phyloP scores from a whole-genome alignment of 2,113 vertebrate species.

The Pteruthius melanotis region DNA sequence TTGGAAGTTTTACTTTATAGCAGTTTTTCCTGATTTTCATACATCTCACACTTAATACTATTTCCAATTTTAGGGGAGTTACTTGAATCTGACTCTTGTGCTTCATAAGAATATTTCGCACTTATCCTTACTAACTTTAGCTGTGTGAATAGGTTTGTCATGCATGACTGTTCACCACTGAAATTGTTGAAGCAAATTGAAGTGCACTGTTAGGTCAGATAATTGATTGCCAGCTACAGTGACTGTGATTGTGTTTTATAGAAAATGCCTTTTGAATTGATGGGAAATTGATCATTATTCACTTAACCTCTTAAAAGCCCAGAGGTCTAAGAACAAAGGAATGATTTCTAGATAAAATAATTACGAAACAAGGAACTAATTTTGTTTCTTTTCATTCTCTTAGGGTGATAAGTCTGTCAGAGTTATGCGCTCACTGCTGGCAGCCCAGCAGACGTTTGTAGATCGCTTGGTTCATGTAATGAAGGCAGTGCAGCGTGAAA shows the following conservation, averaged over 20 bases:
- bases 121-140: neutral
- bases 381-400: constrained; percentile 15
- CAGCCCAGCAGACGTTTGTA: constrained; percentile 95
- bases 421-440: constrained; percentile 94
- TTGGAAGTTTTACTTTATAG: neutral
- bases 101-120: fast-evolving
- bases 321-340: neutral
- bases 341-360: constrained; percentile 21
- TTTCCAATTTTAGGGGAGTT: neutral
- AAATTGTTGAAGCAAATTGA: neutral
- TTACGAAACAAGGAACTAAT: constrained; percentile 40
- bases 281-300: constrained; percentile 28
- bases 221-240: constrained; percentile 21
- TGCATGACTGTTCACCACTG: neutral
- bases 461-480: constrained; percentile 94
- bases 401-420: constrained; percentile 96
- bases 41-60: neutral
- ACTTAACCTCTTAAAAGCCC: constrained; percentile 4
- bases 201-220: neutral
- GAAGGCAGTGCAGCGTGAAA: constrained; percentile 98
- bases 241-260: neutral
- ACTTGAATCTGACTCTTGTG: neutral
- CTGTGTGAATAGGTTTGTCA: neutral
- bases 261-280: neutral
- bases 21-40: neutral